Percentiles rank a stretch among this genome's conserved stretches.
These are phyloP conservation scores for Agriopis aurantiaria DNA, from an alignment of 2,888 invertebrate genomes.

Conservation along the genomic window DNA sequence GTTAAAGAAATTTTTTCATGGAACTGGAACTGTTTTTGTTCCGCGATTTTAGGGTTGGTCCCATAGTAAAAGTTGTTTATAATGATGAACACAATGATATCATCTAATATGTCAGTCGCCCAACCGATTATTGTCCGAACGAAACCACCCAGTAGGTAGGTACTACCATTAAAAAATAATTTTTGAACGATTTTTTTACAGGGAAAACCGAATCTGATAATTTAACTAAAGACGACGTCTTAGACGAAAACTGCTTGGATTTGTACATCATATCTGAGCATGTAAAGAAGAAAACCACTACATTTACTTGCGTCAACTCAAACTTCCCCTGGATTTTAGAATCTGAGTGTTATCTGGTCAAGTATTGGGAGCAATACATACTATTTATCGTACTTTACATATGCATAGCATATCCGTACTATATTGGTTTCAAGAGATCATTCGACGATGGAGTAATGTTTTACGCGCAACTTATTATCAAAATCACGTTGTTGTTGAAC, in stretches of 20 bases:
- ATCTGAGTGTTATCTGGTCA: conserved; percentile 73
- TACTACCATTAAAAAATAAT: background rate
- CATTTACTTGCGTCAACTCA: conserved; percentile 72
- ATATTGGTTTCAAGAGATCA: conserved; percentile 71
- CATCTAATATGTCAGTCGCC: no score
- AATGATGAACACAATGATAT: no score
- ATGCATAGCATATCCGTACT: conserved; percentile 80
- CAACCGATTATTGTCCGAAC: background rate
- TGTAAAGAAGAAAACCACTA: conserved; percentile 68
- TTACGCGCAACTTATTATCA: conserved; percentile 71
- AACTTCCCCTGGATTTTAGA: conserved; percentile 83
- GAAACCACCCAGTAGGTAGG: no score
- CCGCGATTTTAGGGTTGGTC: no score
- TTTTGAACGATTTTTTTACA: conserved; percentile 39
- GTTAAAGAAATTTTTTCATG: no score
- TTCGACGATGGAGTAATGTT: conserved; percentile 74
- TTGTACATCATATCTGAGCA: conserved; percentile 80
- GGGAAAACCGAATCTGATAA: conserved; percentile 67
- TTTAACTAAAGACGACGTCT: conserved; percentile 65
- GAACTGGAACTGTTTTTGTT: no score
- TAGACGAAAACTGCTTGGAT: conserved; percentile 76
- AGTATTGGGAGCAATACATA: conserved; percentile 81
- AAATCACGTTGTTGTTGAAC: conserved; percentile 74
- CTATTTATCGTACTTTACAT: conserved; percentile 73
- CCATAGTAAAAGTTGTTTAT: no score